phyloP scores from a whole-genome alignment of 1,140 invertebrate genomes.

The Mesaphorura yosii region DNA sequence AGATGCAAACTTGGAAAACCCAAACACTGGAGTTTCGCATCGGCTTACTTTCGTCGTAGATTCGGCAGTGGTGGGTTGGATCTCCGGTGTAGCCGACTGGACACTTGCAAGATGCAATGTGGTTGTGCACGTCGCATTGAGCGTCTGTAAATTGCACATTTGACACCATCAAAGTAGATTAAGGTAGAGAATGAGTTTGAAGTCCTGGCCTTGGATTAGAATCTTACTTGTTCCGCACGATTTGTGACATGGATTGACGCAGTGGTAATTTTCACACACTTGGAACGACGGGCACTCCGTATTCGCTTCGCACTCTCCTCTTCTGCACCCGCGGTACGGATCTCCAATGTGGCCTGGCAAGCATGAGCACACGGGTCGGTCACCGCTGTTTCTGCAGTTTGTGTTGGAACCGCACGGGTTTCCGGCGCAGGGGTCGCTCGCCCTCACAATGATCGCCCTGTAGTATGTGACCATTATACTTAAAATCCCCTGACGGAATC shows the following conservation, averaged over 20 bases:
- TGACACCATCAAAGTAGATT: no score
- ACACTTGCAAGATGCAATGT: constrained; percentile 34
- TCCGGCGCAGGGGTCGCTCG: constrained; percentile 31
- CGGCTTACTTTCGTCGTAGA: constrained; percentile 48
- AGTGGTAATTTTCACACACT: constrained; percentile 40
- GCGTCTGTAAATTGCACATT: no score
- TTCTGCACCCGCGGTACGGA: constrained; percentile 48
- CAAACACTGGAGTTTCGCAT: no score
- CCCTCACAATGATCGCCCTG: constrained; percentile 19
- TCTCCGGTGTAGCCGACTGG: constrained; percentile 41
- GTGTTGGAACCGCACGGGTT: constrained; percentile 38
- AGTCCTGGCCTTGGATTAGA: no score
- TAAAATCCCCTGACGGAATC: no score
- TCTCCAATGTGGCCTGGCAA: constrained; percentile 49
- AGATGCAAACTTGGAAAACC: neutral
- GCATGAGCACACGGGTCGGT: constrained; percentile 33
- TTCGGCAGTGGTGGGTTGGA: constrained; percentile 45
- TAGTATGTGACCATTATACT: no score
- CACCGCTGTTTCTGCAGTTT: constrained; percentile 38
- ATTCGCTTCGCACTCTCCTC: constrained; percentile 48
- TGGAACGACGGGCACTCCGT: constrained; percentile 38
- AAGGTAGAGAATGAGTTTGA: no score
- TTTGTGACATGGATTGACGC: constrained; percentile 37
- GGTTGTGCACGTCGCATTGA: constrained; percentile 39
- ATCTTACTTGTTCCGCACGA: constrained; percentile 41